These are phyloP conservation scores for Ptyas mucosa DNA, from an alignment of 2,113 vertebrate species.

Conservation along the genomic window DNA sequence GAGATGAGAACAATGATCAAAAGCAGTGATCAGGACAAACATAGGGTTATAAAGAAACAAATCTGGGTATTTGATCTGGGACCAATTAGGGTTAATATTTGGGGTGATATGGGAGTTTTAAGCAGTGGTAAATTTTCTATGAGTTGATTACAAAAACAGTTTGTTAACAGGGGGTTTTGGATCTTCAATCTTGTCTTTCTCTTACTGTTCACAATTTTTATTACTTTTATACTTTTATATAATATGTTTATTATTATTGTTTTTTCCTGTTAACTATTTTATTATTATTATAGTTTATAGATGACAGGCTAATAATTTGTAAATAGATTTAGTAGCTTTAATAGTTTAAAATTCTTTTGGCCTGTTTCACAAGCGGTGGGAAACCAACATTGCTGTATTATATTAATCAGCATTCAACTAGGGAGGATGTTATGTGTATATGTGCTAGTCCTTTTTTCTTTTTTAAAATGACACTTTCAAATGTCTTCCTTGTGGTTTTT, in stretches of 20 bases:
- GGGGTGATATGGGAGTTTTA: not conserved
- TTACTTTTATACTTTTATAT: not conserved
- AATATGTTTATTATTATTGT: not conserved
- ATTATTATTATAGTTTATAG: not conserved
- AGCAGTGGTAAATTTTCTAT: not conserved
- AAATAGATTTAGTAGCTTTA: not conserved
- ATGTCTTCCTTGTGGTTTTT: not conserved
- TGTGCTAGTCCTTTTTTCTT: not conserved
- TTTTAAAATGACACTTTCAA: not conserved
- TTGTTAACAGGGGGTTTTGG: not conserved
- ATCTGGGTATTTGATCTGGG: not conserved
- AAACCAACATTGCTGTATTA: not conserved
- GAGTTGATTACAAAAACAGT: fast-evolving
- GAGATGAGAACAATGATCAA: not conserved
- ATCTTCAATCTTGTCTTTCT: not conserved
- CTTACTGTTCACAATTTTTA: not conserved
- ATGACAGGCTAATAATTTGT: not conserved
- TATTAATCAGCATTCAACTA: not conserved
- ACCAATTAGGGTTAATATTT: not conserved
- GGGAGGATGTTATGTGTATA: not conserved
- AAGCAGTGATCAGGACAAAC: not conserved
- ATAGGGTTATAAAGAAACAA: not conserved
- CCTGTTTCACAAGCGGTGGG: not conserved
- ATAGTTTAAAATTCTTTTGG: not conserved
- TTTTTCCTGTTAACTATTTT: not conserved